Evolutionary conservation across 2,797 vertebrate species (phyloP).

Genomic region (Microhierax caerulescens): DNA sequence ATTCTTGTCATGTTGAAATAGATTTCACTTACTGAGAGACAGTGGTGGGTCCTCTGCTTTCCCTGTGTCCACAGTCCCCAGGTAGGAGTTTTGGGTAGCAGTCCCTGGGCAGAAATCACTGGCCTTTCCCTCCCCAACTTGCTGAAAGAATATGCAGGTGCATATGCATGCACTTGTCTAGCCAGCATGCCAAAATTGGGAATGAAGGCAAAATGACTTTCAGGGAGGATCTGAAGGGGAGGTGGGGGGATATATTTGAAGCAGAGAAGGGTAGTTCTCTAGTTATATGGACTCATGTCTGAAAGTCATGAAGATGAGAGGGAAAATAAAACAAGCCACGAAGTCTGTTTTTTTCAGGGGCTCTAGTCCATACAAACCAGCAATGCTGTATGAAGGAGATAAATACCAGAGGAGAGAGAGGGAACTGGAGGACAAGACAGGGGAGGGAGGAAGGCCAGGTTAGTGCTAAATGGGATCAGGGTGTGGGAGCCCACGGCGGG

Average conservation of each 20-base stretch:
- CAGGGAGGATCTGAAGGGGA: not conserved
- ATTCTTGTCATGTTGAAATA: not conserved
- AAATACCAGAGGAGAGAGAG: not conserved
- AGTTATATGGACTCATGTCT: not conserved
- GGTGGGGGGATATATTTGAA: not conserved
- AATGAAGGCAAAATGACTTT: not conserved
- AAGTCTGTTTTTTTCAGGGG: not conserved
- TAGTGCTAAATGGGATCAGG: not conserved
- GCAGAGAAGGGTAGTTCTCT: not conserved
- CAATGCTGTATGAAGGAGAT: not conserved
- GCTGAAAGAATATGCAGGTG: not conserved
- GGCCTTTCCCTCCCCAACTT: not conserved
- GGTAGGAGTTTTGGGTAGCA: not conserved
- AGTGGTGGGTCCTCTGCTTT: not conserved
- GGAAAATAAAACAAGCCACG: not conserved
- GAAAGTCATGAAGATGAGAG: not conserved
- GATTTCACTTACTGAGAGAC: not conserved
- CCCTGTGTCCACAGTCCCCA: fast-evolving
- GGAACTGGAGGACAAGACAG: not conserved
- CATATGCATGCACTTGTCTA: too few species aligned
- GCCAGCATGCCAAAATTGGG: not conserved
- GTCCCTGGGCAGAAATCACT: not conserved
- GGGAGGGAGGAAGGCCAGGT: not conserved
- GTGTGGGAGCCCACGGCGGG: not conserved
- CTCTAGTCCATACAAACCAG: not conserved